Evolutionary conservation across 2,888 invertebrate genomes (phyloP), one percentile per base, ranked within the genome.

Genomic region (Parasteatoda lunata): DNA sequence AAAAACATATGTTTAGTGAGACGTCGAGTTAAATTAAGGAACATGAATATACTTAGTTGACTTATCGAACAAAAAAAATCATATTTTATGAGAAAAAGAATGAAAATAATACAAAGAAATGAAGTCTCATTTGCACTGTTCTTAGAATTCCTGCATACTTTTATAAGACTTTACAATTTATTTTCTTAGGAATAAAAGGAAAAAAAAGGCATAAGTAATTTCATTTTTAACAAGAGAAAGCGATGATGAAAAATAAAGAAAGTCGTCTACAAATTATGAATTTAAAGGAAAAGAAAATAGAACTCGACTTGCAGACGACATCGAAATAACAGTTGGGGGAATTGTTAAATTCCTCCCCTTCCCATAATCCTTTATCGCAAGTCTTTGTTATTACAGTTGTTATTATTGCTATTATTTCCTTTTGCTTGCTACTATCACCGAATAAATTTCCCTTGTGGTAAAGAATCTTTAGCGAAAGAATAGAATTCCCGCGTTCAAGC

Each of bases 371-470:
- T 82, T 75, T 69, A 82, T 68, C 54, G 76, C 76, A 45, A 81
- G 71, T n/a, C 52, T 49, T 70, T 77, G 83, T 83, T 77, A 83
- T 71, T 77, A 75, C 77, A 64, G 71, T 71, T 83, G 83, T 77
- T 83, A 76, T 78, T 78, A 30, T 73, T 70, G 52, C 68, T 59
- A 82, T 82, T 76, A 82, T 83, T 83, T 64, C 51, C 65, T 30
- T 30, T 52, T 11, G 52, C 13, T 30, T 66, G 51, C 65, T 30
- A 11, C 51, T 45, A 51, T 70, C 77, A 54, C 77, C 54, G 70
- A 77, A 77, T 70, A 70, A 82, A 83, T 64, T 83, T 83, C 70
- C 83, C 83, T 69, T n/a, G 71, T 77, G 83, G 76, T 71, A 64
- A 71, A 70, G 70, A 52, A 71, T 75, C 52, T 30, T 48, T 13